phyloP scores from a whole-genome alignment of 2,113 vertebrate genomes.

The Nansenia antarctica region DNA sequence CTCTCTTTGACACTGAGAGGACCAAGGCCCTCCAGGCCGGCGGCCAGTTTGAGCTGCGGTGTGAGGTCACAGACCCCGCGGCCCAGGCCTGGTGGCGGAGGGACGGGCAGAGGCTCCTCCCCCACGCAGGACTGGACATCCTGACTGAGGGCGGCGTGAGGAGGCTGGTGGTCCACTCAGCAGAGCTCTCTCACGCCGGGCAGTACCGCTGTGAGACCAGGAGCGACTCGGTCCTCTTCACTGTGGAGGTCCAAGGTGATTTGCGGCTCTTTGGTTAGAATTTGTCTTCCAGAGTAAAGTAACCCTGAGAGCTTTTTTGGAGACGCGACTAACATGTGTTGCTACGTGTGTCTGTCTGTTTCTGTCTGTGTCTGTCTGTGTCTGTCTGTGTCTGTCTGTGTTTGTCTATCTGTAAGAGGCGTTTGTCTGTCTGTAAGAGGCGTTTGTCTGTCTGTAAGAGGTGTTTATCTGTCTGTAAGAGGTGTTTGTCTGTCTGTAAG shows the following conservation, averaged over 20 bases:
- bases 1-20: constrained; percentile 69
- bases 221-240: constrained; percentile 72
- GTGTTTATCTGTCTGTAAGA: too few species aligned
- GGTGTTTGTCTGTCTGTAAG: too few species aligned
- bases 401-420: too few species aligned
- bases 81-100: constrained; percentile 71
- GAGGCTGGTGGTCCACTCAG: constrained; percentile 64
- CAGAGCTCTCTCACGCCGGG: constrained; percentile 70
- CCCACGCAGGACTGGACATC: constrained; percentile 62
- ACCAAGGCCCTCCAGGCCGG: constrained; percentile 69
- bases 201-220: constrained; percentile 72
- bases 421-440: too few species aligned
- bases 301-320: constrained; percentile 45
- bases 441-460: too few species aligned
- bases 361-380: too few species aligned
- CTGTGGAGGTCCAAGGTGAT: constrained; percentile 77
- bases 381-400: too few species aligned
- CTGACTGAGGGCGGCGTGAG: constrained; percentile 58
- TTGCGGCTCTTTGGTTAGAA: constrained; percentile 46
- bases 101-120: constrained; percentile 62
- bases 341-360: constrained; percentile 27
- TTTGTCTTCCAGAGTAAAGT: constrained; percentile 46
- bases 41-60: constrained; percentile 69
- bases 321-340: constrained; percentile 56
- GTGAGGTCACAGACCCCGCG: constrained; percentile 70